These are phyloP conservation scores for Xenops minutus DNA, from an alignment of 2,797 vertebrate genomes.

Conservation along the genomic window DNA sequence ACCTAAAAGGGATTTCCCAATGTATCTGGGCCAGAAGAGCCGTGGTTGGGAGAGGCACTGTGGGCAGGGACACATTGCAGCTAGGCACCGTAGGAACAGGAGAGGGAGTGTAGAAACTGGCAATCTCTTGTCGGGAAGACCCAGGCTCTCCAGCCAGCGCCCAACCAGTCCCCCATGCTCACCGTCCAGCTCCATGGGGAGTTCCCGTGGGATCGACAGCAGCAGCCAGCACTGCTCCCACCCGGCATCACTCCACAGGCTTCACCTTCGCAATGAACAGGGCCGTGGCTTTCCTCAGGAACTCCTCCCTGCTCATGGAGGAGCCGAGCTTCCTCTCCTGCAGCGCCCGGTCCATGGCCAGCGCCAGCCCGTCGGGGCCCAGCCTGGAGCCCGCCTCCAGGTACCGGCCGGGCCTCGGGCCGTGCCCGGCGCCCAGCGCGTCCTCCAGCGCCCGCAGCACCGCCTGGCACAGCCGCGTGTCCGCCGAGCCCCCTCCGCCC, in stretches of 20 bases:
- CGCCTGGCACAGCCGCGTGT: conserved; percentile 79
- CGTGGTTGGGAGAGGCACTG: background rate
- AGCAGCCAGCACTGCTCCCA: background rate
- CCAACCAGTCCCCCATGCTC: accelerated
- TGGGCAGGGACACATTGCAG: background rate
- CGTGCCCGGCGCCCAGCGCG: conserved; percentile 77
- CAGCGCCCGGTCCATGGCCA: conserved; percentile 82
- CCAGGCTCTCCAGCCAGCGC: accelerated
- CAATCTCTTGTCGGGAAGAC: background rate
- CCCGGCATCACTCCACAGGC: conserved; percentile 73
- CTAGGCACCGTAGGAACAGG: background rate
- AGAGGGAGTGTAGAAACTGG: accelerated
- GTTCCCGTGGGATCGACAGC: background rate
- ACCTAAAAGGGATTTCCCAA: background rate
- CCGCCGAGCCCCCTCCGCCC: conserved; percentile 72
- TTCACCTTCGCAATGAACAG: conserved; percentile 90
- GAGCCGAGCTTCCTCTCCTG: conserved; percentile 65
- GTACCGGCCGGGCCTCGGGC: conserved; percentile 72
- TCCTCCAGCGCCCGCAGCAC: conserved; percentile 88
- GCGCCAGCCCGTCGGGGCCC: conserved; percentile 83
- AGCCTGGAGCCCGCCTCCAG: conserved; percentile 91
- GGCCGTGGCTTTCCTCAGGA: conserved; percentile 85
- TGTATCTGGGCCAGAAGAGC: background rate
- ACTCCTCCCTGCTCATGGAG: conserved; percentile 88
- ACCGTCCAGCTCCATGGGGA: accelerated